These are phyloP conservation scores for Erpobdella octoculata DNA, from an alignment of 2,888 invertebrate genomes.

Conservation along the genomic window DNA sequence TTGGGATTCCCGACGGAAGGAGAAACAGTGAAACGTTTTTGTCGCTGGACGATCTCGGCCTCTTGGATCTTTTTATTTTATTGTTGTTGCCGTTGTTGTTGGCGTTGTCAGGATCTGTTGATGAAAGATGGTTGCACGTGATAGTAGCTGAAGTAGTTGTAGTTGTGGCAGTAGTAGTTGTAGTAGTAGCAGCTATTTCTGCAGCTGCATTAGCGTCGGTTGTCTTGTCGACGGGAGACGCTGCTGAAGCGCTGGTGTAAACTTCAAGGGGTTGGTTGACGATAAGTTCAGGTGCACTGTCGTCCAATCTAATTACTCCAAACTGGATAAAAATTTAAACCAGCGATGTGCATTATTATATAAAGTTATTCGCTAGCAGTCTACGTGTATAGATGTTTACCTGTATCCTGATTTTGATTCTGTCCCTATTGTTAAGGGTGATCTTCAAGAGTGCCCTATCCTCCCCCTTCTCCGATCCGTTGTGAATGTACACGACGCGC, in stretches of 20 bases:
- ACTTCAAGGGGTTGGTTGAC: not conserved
- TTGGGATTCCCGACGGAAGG: not conserved
- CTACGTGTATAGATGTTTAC: not conserved
- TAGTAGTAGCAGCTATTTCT: not conserved
- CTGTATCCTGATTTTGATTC: not conserved
- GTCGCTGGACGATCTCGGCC: not conserved
- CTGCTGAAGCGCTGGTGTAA: not conserved
- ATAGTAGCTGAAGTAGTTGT: not conserved
- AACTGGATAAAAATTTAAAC: not conserved
- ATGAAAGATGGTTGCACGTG: not conserved
- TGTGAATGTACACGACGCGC: not conserved
- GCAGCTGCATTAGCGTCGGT: not conserved
- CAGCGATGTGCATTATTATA: not conserved
- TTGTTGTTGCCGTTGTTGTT: not conserved
- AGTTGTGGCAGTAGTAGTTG: not conserved
- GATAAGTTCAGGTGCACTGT: not conserved
- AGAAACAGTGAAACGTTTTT: not conserved
- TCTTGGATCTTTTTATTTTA: not conserved
- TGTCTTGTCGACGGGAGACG: not conserved
- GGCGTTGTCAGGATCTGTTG: not conserved
- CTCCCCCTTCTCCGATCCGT: conserved; percentile 5
- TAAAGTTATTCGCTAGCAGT: no score
- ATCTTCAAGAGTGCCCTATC: not conserved
- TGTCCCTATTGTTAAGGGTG: not conserved
- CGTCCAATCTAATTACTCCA: not conserved